Conservation (phyloP, 1,140 invertebrate genomes). For the Liolophura sinensis region DNA sequence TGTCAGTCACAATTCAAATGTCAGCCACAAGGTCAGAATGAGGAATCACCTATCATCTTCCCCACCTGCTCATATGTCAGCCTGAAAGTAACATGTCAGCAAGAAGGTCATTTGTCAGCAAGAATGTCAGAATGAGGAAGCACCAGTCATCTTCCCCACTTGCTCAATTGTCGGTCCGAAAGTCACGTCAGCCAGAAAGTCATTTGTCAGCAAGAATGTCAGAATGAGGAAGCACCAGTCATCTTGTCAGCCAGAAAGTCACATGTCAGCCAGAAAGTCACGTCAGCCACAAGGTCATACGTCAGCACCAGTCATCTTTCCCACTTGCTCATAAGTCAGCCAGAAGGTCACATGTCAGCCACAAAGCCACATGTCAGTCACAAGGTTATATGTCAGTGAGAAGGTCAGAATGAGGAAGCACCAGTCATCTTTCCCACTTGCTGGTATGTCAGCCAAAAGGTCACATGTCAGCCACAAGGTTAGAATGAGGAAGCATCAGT, state of each 20-base stretch:
- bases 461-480: conserved; percentile 1
- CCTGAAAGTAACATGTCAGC: conserved; percentile 67
- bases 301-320: too few relatives aligned
- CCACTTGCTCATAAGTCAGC: too few relatives aligned
- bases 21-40: conserved; percentile 57
- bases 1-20: conserved; percentile 65
- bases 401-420: conserved; percentile 59
- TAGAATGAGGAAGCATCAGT: conserved; percentile 66
- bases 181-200: conserved; percentile 75
- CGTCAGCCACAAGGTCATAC: too few relatives aligned
- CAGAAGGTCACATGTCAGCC: too few relatives aligned
- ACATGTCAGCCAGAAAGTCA: too few relatives aligned
- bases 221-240: too few relatives aligned
- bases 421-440: conserved; percentile 66
- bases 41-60: conserved; percentile 61
- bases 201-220: too few relatives aligned
- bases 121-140: conserved; percentile 61
- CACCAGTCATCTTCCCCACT: conserved; percentile 64
- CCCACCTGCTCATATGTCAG: conserved; percentile 71
- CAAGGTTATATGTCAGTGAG: too few relatives aligned
- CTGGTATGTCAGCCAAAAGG: conserved; percentile 70
- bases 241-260: too few relatives aligned
- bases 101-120: too few relatives aligned
- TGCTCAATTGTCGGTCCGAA: conserved; percentile 72
- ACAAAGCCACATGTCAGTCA: too few relatives aligned